Base-by-base conservation (phyloP, 2,797 vertebrate species). In the Melanotaenia parkinsoni region DNA sequence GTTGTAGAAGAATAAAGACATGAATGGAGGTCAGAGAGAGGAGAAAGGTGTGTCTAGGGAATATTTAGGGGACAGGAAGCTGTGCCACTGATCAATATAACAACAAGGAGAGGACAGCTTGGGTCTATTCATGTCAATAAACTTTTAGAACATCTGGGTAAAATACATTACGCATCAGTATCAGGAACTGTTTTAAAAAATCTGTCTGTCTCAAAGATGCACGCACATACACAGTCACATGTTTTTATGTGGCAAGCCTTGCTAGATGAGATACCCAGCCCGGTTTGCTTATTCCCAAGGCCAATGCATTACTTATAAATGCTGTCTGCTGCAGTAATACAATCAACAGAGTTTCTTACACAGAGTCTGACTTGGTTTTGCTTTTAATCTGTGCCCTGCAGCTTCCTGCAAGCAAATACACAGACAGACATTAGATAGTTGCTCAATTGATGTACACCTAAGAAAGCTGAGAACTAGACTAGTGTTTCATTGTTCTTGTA, bases 81-180 rank as follows among this genome's bases (percentile, higher is more conserved):
- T 53, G 51, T 66, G 56, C 30, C 66, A 67, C 35, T 66, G 77
- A 88, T 86, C 86, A 86, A 86, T 87, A 86, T 80, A 68, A 81
- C 81, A 81, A 72, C 67, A 82, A 85, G 43, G 58, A 69, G 59
- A 63, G 71, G 63, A 80, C 75, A 74, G 59, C 40, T 51, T 16
- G 14, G 67, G 63, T 73, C 69, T 58, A 47, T 62, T 22, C 13
- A 57, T 58, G 60, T 83, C 81, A 84, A 80, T 67, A 72, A 50
- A 69, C 50, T 78, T 67, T 68, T 57, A 85, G 63, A 83, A 66
- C 22, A 69, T 58, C 56, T 37, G 56, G 59, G 35, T 72, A 70
- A 80, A 82, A 74, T 63, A 81, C 20, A 63, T 50, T 37, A 72
- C 54, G 56, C 33, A 63, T 50, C 47, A 9, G 68, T 58, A n/a